Conservation (phyloP, 1,140 invertebrate species). For the Cotesia glomerata region DNA sequence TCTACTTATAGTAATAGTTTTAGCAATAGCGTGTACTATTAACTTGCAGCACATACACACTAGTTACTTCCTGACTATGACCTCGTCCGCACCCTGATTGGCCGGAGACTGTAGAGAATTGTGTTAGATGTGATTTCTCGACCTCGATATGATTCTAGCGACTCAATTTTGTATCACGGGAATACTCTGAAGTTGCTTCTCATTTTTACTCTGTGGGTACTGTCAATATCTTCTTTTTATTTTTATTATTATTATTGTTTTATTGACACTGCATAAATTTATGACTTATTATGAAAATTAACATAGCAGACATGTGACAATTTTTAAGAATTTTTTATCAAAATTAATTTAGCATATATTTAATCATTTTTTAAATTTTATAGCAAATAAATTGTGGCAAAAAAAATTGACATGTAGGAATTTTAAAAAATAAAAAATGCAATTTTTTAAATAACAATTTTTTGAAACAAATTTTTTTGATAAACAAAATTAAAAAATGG, state of each 20-base stretch:
- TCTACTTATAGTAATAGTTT: neutral
- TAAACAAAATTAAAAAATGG: no score
- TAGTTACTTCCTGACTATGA: neutral
- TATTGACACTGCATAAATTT: no score
- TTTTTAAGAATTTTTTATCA: no score
- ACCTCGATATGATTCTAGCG: neutral
- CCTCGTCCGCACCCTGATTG: conserved; percentile 11
- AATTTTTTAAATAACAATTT: no score
- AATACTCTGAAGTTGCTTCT: neutral
- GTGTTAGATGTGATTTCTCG: neutral
- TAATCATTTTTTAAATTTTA: no score
- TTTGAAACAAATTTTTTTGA: no score
- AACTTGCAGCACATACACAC: neutral
- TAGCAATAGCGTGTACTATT: neutral
- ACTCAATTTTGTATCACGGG: neutral
- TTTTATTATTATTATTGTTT: neutral
- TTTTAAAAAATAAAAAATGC: no score
- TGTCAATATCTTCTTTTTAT: neutral
- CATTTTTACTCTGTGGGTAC: neutral
- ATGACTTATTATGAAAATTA: no score
- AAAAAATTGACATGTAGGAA: no score
- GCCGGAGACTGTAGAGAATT: conserved; percentile 12
- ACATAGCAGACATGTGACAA: no score
- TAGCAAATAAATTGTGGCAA: no score
- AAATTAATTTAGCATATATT: no score